phyloP scores from a whole-genome alignment of 2,113 vertebrate species.

The Embiotoca jacksoni region DNA sequence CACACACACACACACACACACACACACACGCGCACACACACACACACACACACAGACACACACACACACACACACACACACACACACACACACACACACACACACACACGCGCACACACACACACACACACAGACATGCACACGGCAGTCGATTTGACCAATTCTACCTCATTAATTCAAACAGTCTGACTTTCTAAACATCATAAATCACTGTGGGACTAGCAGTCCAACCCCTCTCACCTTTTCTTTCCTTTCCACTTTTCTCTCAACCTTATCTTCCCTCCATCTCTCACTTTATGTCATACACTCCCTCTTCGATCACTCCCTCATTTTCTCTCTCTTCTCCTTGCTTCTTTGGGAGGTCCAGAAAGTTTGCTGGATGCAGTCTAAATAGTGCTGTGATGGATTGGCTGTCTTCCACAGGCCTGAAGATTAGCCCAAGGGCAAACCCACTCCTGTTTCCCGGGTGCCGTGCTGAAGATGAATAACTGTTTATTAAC shows the following conservation, averaged over 20 bases:
- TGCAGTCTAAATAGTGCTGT: conserved; percentile 67
- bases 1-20: conserved; percentile 1
- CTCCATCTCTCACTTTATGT: conserved; percentile 65
- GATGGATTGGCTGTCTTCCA: conserved; percentile 80
- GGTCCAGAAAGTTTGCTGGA: conserved; percentile 68
- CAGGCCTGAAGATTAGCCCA: conserved; percentile 79
- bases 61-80: too few relatives aligned
- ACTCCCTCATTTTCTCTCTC: conserved; percentile 47
- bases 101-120: neutral
- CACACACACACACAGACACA: too few relatives aligned
- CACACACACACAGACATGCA: neutral
- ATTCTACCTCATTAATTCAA: conserved; percentile 76
- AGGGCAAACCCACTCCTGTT: conserved; percentile 78
- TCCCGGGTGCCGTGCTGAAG: conserved; percentile 71
- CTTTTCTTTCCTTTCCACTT: conserved; percentile 54
- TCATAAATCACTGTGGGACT: conserved; percentile 77
- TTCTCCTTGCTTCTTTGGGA: conserved; percentile 53
- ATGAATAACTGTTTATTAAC: conserved; percentile 84
- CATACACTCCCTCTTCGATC: conserved; percentile 64
- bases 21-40: too few relatives aligned
- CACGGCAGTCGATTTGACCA: conserved; percentile 63
- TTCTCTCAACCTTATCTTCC: conserved; percentile 54
- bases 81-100: too few relatives aligned
- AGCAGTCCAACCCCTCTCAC: conserved; percentile 59
- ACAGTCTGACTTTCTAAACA: conserved; percentile 72